Evolutionary conservation across 2,113 vertebrate species (phyloP).

Genomic region (Chlamydotis undulata): DNA sequence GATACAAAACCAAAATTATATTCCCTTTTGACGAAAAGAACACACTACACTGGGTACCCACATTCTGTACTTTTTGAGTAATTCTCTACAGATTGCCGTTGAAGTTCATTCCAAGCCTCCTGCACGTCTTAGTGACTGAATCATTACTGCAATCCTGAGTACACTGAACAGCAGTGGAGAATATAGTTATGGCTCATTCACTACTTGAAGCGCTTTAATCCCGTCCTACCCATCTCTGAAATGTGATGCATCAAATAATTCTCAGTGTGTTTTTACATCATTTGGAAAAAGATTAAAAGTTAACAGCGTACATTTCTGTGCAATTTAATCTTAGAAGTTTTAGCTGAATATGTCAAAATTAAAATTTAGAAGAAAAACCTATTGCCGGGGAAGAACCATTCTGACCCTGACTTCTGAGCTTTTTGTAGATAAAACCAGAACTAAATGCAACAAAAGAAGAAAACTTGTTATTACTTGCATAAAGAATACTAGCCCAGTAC

Average conservation of each 20-base stretch:
- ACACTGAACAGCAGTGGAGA: conserved; percentile 28
- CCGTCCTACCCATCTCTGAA: conserved; percentile 13
- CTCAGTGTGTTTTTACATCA: background rate
- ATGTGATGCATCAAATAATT: conserved; percentile 21
- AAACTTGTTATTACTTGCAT: background rate
- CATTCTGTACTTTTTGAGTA: background rate
- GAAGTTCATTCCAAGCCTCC: background rate
- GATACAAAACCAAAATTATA: background rate
- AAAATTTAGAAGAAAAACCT: background rate
- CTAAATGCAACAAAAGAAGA: background rate
- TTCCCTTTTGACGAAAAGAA: conserved; percentile 16
- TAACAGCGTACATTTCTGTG: background rate
- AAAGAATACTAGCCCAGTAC: background rate
- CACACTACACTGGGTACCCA: background rate
- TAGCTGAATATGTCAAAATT: background rate
- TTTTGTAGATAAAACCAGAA: conserved; percentile 1
- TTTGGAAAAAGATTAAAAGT: conserved; percentile 21
- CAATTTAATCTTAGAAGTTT: background rate
- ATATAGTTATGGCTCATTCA: conserved; percentile 40
- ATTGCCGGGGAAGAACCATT: background rate
- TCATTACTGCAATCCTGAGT: conserved; percentile 27
- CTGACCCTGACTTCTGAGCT: background rate
- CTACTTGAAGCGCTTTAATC: conserved; percentile 24
- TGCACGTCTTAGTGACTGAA: background rate
- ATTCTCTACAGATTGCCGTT: background rate